Conservation (phyloP, 2,113 vertebrate species). For the Anthoscopus minutus region DNA sequence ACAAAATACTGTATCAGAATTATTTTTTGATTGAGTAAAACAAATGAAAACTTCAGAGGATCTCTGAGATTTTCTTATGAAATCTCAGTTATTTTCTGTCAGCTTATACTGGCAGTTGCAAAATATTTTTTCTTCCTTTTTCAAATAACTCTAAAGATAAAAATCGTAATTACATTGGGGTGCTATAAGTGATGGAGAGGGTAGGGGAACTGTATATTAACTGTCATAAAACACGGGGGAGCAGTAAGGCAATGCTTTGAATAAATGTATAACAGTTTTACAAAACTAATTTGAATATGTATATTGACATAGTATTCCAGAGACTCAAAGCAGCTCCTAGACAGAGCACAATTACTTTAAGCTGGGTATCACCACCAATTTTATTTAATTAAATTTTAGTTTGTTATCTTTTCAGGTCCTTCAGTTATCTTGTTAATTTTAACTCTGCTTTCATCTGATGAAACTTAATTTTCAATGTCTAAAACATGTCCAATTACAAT, state of each 20-base stretch:
- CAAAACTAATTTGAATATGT: not conserved
- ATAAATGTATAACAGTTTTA: not conserved
- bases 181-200: not conserved
- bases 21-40: not conserved
- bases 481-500: not conserved
- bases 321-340: not conserved
- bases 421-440: not conserved
- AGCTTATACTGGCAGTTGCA: not conserved
- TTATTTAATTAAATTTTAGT: not conserved
- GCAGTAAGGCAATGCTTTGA: not conserved
- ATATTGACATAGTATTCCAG: not conserved
- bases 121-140: not conserved
- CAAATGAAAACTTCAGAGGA: rapidly evolving
- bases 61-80: not conserved
- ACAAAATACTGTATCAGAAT: not conserved
- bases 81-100: not conserved
- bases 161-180: not conserved
- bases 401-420: not conserved
- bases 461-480: not conserved
- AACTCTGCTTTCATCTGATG: not conserved
- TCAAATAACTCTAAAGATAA: not conserved
- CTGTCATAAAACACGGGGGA: not conserved
- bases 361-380: not conserved
- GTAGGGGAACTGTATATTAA: not conserved
- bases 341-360: not conserved